Percentiles rank a stretch among this genome's conserved stretches.
These are phyloP conservation scores for Drosophila kambysellisi DNA, from an alignment of 2,888 invertebrate species.

Conservation along the genomic window DNA sequence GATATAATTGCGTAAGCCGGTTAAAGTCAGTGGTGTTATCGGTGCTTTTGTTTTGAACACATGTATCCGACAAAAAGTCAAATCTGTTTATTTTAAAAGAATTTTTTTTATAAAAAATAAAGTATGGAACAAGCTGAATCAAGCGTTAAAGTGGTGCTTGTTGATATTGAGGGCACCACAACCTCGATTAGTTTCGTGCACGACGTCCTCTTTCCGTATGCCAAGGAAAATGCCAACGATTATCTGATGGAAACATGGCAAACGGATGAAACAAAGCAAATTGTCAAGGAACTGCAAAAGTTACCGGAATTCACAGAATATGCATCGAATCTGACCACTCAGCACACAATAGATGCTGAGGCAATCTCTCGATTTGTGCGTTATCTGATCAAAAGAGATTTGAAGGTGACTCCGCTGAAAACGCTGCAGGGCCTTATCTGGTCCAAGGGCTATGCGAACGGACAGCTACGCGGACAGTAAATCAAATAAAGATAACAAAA, in stretches of 20 bases:
- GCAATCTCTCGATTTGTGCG: constrained; percentile 89
- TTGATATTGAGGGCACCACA: constrained; percentile 91
- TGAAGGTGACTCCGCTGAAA: constrained; percentile 93
- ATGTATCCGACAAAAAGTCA: not conserved
- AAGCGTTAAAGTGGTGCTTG: constrained; percentile 84
- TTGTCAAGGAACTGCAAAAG: constrained; percentile 88
- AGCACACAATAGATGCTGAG: constrained; percentile 82
- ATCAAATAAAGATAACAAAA: constrained; percentile 84
- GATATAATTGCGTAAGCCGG: constrained; percentile 8
- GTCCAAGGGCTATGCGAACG: constrained; percentile 92
- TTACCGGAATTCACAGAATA: constrained; percentile 75
- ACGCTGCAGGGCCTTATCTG: constrained; percentile 96
- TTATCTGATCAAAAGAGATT: constrained; percentile 93
- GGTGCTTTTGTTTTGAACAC: constrained; percentile 3
- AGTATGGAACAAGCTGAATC: constrained; percentile 36
- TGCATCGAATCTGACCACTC: constrained; percentile 6
- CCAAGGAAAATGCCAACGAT: constrained; percentile 89
- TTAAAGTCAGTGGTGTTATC: constrained; percentile 2
- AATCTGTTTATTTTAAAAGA: not conserved
- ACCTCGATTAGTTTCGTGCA: constrained; percentile 90
- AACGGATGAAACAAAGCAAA: constrained; percentile 88
- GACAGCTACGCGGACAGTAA: constrained; percentile 94
- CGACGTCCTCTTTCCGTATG: constrained; percentile 92
- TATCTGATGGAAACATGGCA: constrained; percentile 91
- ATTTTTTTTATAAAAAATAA: constrained; percentile 1